Evolutionary conservation across 2,113 vertebrate species (phyloP).

Genomic region (Odobenus rosmarus): DNA sequence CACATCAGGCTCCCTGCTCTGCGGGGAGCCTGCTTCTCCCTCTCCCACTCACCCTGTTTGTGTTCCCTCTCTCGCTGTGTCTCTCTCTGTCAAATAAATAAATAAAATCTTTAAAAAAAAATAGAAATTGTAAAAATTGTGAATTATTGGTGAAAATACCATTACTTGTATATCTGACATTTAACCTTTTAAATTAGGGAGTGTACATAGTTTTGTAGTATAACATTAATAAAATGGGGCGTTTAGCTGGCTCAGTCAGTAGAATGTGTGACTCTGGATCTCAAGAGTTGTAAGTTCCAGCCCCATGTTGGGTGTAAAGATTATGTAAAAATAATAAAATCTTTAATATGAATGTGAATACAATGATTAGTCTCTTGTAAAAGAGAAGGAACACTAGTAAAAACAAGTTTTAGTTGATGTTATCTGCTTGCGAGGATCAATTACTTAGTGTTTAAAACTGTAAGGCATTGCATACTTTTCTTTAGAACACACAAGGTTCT

Average conservation of each 20-base stretch:
- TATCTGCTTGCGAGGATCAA: not conserved
- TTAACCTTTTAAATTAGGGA: not conserved
- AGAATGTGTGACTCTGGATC: not conserved
- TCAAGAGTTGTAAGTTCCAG: not conserved
- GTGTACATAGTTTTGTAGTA: not conserved
- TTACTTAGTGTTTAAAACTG: not conserved
- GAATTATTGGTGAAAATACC: not conserved
- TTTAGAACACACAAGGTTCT: not conserved
- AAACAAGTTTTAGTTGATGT: not conserved
- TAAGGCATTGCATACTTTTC: not conserved
- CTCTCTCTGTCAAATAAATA: too few species aligned
- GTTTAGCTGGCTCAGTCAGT: not conserved
- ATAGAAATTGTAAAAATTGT: not conserved
- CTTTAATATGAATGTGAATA: not conserved
- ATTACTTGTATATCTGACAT: not conserved
- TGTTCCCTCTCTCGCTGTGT: too few species aligned
- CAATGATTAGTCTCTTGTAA: not conserved
- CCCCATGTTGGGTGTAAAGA: not conserved
- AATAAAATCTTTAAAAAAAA: too few species aligned
- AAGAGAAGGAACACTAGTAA: not conserved
- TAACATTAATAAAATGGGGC: not conserved
- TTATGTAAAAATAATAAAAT: not conserved
- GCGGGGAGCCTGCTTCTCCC: too few species aligned
- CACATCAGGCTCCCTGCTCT: too few species aligned
- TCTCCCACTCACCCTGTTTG: too few species aligned